phyloP scores from a whole-genome alignment of 2,888 invertebrate species.

The Troilus luridus region DNA sequence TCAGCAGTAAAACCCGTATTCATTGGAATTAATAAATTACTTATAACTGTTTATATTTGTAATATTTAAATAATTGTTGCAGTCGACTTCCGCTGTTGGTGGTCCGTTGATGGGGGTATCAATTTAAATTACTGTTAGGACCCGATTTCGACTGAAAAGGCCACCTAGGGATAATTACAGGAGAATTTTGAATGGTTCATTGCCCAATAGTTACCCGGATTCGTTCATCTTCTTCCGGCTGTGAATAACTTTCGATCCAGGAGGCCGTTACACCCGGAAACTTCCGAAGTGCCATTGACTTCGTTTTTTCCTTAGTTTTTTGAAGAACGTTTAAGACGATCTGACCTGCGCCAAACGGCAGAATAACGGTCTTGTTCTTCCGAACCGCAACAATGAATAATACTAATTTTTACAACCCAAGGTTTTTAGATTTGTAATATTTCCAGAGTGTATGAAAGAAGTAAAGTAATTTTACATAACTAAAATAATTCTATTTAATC shows the following conservation, averaged over 20 bases:
- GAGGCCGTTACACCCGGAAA: slow-evolving; percentile 13
- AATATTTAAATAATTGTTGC: too few relatives aligned
- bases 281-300: not conserved
- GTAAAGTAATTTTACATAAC: not conserved
- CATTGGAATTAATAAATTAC: too few relatives aligned
- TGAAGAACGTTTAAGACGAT: not conserved
- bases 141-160: too few relatives aligned
- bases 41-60: too few relatives aligned
- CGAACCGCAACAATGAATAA: not conserved
- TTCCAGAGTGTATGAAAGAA: not conserved
- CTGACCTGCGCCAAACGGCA: not conserved
- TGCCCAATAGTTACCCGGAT: not conserved
- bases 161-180: too few relatives aligned
- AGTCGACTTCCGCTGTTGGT: too few relatives aligned
- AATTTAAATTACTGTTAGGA: too few relatives aligned
- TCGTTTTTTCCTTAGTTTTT: not conserved
- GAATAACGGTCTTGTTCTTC: not conserved
- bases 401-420: not conserved
- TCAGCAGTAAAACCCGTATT: too few relatives aligned
- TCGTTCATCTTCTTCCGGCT: not conserved
- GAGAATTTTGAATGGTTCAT: not conserved
- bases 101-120: too few relatives aligned
- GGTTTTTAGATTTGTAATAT: not conserved
- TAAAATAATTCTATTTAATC: too few relatives aligned
- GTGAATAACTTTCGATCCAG: not conserved